Conservation (phyloP, 2,113 vertebrate species). For the Sceloporus tristichus region DNA sequence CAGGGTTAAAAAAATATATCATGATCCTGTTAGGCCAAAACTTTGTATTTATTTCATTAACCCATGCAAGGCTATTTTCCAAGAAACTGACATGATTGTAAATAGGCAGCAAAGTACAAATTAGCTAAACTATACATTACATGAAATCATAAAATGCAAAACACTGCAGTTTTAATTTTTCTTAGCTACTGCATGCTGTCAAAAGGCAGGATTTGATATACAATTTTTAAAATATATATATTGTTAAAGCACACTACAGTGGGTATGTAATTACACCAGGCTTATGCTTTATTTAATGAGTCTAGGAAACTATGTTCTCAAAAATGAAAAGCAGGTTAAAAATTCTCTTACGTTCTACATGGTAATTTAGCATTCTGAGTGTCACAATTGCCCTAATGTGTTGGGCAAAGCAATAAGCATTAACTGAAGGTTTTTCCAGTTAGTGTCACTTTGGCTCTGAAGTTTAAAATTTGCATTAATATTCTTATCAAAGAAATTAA, state of each 20-base stretch:
- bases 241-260: not conserved
- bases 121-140: not conserved
- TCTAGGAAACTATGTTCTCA: not conserved
- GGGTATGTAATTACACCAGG: not conserved
- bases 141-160: not conserved
- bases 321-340: not conserved
- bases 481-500: not conserved
- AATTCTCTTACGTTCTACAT: not conserved
- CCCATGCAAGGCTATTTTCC: not conserved
- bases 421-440: not conserved
- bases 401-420: not conserved
- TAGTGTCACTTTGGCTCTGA: conserved; percentile 10
- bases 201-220: not conserved
- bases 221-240: not conserved
- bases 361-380: not conserved
- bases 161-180: not conserved
- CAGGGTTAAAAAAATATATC: not conserved
- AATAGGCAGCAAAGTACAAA: not conserved
- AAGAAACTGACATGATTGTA: not conserved
- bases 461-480: conserved; percentile 6
- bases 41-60: not conserved
- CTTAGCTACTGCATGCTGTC: not conserved
- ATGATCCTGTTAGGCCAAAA: not conserved
- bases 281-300: not conserved
- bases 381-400: not conserved